Base-by-base conservation (phyloP, 1,140 invertebrate species). In the Ceratina japonica region DNA sequence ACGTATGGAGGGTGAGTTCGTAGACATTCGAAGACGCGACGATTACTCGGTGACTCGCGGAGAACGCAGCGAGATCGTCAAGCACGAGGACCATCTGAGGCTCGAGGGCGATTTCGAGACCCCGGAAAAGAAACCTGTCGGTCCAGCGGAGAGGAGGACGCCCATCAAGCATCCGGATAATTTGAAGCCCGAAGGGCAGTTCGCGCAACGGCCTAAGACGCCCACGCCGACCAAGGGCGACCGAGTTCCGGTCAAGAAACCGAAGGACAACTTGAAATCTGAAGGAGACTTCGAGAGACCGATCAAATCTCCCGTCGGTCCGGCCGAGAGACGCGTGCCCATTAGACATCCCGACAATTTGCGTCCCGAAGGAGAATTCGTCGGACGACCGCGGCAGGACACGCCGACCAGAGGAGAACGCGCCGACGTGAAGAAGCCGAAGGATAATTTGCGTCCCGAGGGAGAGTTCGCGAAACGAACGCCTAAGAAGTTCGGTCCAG, bases 31-130 rank as follows among this genome's bases (percentile, higher is more conserved):
- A 15, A 93, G 92, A 74, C 92, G 91, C 18, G 93, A 94, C 72
- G 94, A 95, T 86, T 95, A 94, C 76, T 92, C 89, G 66, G 90
- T 93, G 5, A 91, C 93, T 3, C 90, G 89, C 31, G 94, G 94
- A 1, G 95, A 95, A 86, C 90, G 95, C 83, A 93, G 94, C 24
- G 93, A 95, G 82, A 94, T 95, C 64, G 90, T 94, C n/a, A 92
- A 93, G 71, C 94, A 92, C 75, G 90, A 91, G 63, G 94, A 94
- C 79, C 94, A 94, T 87, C 86, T 94, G 10, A 90, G 89, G 74
- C 88, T 93, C 3, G 93, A 93, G 65, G 93, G 93, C 18, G 90
- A 93, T 0, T 92, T 92, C 27, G 87, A 90, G 7, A 76, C 89
- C 24, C 93, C 92, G 0, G 89, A 91, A 15, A 90, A 90, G 49